Evolutionary conservation across 2,113 vertebrate genomes (phyloP), one percentile per base, ranked within the genome.

Genomic region (Notiomystis cincta): DNA sequence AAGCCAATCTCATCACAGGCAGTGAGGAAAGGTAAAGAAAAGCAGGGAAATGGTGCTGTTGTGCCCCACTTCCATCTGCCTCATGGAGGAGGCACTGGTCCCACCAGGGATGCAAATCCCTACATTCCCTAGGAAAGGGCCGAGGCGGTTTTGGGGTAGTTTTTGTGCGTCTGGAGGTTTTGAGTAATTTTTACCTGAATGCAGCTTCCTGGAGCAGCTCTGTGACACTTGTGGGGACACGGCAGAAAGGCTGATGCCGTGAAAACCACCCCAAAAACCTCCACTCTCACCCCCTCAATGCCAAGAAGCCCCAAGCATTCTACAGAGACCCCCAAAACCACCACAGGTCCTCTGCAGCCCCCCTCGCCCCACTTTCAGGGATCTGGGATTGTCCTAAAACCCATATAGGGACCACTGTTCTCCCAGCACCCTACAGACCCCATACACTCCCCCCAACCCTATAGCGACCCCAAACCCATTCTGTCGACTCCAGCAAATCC

Each of bases 171-270:
- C 23, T 75, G 20, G 70, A 48, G 28, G 47, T 23, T 71, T 44
- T 27, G 37, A 57, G 13, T 73, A 1, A 5, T 45, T 61, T 28
- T 19, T 1, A 28, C 9, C 51, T 12, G 3, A 44, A 50, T 40
- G 54, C 15, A 13, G 13, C 58, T 44, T 24, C 7, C 7, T 31
- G 3, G 2, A 35, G 15, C 0, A 0, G 7, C 24, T 42, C 33
- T 6, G 3, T 33, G 38, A 42, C 13, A 18, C 3, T 13, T 1
- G 1, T 14, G 20, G 20, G 20, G 15, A 40, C 30, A 13, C 0
- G 13, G 21, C 17, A 11, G 33, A 78, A 27, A 30, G 10, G 53
- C 31, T 15, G 4, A 44, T 5, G 6, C 7, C 37, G 20, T 27
- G 35, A 35, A 79, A 73, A 45, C 7, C 45, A 16, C 4, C 6